Evolutionary conservation across 2,113 vertebrate genomes (phyloP), one percentile per base, ranked within the genome.

Genomic region (Oreochromis aureus): DNA sequence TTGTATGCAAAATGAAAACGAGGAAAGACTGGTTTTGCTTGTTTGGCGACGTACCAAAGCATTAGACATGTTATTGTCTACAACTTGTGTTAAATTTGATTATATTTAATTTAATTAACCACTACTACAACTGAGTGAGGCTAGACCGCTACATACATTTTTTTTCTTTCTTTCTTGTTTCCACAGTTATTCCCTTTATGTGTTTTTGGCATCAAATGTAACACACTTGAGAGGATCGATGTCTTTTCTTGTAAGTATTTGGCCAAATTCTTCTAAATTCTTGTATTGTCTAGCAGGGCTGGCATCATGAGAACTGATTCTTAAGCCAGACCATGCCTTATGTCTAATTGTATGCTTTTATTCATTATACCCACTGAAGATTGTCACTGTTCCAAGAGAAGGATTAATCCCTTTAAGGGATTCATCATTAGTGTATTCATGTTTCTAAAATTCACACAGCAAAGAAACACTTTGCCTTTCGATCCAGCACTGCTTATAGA

Each of bases 231-330:
- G 88, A 91, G 95, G 95, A 96, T 94, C 96, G 92, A 97, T 97
- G 97, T 97, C 96, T 95, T 97, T 97, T 96, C 94, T 97, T 95
- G 97, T 97, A 89, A 95, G 96, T 95, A 41, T 87, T 54, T 85
- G 16, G 41, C 18, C 27, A 71, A 27, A 13, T 78, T 5, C 36
- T 8, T 87, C 30, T 5, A 39, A 36, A 83, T 55, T 84, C 22
- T 11, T 61, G 80, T n/a, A 30, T 0, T 27, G 2, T 11, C 0
- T 85, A 34, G 19, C 4, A 83, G 6, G 15, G 10, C 10, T 27
- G 18, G 11, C 48, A 81, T 73, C 8, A 46, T 6, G 16, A 58
- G 11, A 5, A 46, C 41, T 27, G 12, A 7, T 34, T 83, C 5
- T 46, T 16, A 69, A 82, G 10, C 8, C 27, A 11, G 2, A 27